phyloP scores from a whole-genome alignment of 2,888 invertebrate genomes.

The Pandemis corylana region DNA sequence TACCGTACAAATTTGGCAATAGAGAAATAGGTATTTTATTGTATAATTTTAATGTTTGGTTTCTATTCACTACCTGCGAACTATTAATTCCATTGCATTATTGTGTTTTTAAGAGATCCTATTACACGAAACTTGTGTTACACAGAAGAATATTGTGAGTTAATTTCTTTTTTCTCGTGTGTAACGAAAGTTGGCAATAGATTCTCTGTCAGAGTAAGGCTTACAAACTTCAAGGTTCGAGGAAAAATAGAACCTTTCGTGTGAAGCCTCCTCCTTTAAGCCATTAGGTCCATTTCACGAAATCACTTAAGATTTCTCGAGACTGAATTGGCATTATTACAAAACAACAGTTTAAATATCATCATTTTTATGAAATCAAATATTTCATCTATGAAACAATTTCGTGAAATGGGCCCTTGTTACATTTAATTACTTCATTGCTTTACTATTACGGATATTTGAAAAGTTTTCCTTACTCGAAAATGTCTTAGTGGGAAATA shows the following conservation, averaged over 20 bases:
- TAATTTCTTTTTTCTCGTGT: background rate
- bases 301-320: background rate
- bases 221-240: background rate
- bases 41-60: slow-evolving; percentile 69
- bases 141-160: background rate
- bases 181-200: background rate
- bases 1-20: slow-evolving; percentile 80
- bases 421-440: slow-evolving; percentile 16
- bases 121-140: background rate
- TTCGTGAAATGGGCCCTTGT: slow-evolving; percentile 4
- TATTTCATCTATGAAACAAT: background rate
- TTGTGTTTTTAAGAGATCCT: slow-evolving; percentile 51
- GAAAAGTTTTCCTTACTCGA: slow-evolving; percentile 22
- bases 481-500: slow-evolving; percentile 21
- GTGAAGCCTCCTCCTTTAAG: background rate
- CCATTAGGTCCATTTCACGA: background rate
- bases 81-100: slow-evolving; percentile 79
- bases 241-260: slow-evolving; percentile 6
- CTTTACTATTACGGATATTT: slow-evolving; percentile 36
- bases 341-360: background rate
- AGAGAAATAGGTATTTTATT: slow-evolving; percentile 66
- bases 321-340: background rate
- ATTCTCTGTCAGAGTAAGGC: slow-evolving; percentile 12
- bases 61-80: slow-evolving; percentile 69
- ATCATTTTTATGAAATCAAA: background rate